These are phyloP conservation scores for Lysandra coridon DNA, from an alignment of 2,888 invertebrate species.

Conservation along the genomic window DNA sequence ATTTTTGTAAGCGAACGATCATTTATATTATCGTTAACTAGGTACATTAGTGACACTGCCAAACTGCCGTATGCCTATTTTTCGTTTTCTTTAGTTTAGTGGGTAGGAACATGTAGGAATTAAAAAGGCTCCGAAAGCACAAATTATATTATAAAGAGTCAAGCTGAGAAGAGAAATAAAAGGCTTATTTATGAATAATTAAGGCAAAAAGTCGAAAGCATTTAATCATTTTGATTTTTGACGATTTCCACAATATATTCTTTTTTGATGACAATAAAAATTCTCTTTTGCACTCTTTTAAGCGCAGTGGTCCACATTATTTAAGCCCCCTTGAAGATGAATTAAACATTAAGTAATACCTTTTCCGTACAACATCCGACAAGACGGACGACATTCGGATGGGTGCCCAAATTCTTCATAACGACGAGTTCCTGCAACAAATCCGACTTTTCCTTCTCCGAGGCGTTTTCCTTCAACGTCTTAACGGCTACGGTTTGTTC, in stretches of 20 bases:
- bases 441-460: constrained; percentile 92
- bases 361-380: constrained; percentile 94
- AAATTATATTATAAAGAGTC: too few species aligned
- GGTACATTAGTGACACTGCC: background rate
- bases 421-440: constrained; percentile 93
- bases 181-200: too few species aligned
- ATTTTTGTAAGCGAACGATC: background rate
- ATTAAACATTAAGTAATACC: constrained; percentile 46
- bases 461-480: constrained; percentile 95
- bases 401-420: constrained; percentile 94
- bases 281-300: too few species aligned
- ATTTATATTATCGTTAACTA: background rate
- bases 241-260: too few species aligned
- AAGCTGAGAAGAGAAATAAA: too few species aligned
- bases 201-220: too few species aligned
- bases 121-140: too few species aligned
- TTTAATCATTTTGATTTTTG: too few species aligned
- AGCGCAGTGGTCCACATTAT: too few species aligned
- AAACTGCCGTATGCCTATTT: background rate
- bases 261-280: too few species aligned
- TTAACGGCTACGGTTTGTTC: constrained; percentile 94
- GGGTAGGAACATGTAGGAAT: too few species aligned
- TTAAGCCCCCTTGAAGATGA: too few species aligned
- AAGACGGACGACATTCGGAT: constrained; percentile 93
- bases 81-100: background rate